These are phyloP conservation scores for Nudaria mundana DNA, from an alignment of 2,888 invertebrate genomes.

Conservation along the genomic window DNA sequence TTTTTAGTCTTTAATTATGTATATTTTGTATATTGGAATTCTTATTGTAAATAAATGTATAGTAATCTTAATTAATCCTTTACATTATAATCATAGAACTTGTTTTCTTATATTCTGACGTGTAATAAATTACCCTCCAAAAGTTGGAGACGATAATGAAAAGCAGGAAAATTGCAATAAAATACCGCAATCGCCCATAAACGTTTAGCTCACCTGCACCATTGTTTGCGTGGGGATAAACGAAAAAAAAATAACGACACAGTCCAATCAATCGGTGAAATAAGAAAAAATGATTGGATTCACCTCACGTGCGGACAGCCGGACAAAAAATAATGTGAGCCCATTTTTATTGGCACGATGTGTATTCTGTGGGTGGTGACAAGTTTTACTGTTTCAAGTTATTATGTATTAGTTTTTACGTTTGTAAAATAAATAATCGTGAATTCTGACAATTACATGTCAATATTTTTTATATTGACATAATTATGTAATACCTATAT, in stretches of 20 bases:
- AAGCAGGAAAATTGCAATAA: slow-evolving; percentile 31
- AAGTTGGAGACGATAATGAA: slow-evolving; percentile 23
- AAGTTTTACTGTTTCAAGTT: slow-evolving; percentile 35
- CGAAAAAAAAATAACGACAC: slow-evolving; percentile 51
- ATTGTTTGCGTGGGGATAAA: slow-evolving; percentile 59
- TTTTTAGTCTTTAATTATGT: no score
- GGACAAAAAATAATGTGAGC: slow-evolving; percentile 50
- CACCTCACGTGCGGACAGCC: slow-evolving; percentile 64
- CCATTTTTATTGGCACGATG: slow-evolving; percentile 53
- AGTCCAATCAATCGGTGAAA: slow-evolving; percentile 69
- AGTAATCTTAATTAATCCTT: no score
- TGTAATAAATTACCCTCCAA: no score
- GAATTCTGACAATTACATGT: no score
- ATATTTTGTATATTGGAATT: no score
- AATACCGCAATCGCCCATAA: slow-evolving; percentile 37
- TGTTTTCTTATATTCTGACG: not conserved
- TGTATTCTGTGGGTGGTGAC: slow-evolving; percentile 41
- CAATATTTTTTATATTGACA: no score
- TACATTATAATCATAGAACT: no score
- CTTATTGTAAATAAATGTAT: no score
- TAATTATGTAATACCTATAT: no score
- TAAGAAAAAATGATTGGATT: slow-evolving; percentile 72
- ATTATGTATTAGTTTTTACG: slow-evolving; percentile 25
- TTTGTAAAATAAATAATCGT: no score
- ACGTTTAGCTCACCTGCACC: slow-evolving; percentile 61